Base-by-base conservation (phyloP, 2,888 invertebrate species). In the Hartigia nigra region DNA sequence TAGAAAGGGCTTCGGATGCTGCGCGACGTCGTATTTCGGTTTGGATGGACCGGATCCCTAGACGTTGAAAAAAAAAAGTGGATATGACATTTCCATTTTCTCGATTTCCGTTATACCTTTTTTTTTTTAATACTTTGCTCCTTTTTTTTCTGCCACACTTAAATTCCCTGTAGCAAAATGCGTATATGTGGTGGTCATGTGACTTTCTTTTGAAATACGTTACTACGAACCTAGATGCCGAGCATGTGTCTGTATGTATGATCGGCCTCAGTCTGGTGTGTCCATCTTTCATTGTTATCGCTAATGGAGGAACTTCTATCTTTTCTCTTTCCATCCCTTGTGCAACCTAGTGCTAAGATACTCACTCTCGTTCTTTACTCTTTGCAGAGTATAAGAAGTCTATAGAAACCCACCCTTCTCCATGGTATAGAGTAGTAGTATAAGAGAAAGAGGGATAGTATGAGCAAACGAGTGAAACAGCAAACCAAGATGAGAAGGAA, bases 261-360 rank as follows among this genome's bases (percentile, higher is more conserved):
- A 87, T 87, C 86, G 86, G 83, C 80, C 82, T 78, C 83, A 84
- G 82, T 82, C 83, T 83, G 82, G 82, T 87, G 82, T 87, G 86
- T 89, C 85, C 88, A 89, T 90, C 87, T 87, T 90, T 89, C 89
- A 89, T 88, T 89, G 87, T 88, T 90, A 90, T 89, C 88, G 86
- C 87, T 90, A 90, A 90, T 90, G 89, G 90, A 90, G 85, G 88
- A 90, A 90, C 88, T 90, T 90, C 85, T 86, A 84, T 84, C 79
- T 80, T 78, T 82, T 83, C 80, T 81, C 83, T 34, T 23, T 32
- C 72, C 72, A 72, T 32, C 72, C 14, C 72, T 14, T 31, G 31
- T 2, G 72, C 72, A 72, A 34, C 72, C 31, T 55, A 55, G 80
- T 77, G 76, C 76, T 70, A 70, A 55, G 70, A 76, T 70, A 78